phyloP scores from a whole-genome alignment of 2,888 invertebrate genomes.

The Ecdyonurus torrentis region DNA sequence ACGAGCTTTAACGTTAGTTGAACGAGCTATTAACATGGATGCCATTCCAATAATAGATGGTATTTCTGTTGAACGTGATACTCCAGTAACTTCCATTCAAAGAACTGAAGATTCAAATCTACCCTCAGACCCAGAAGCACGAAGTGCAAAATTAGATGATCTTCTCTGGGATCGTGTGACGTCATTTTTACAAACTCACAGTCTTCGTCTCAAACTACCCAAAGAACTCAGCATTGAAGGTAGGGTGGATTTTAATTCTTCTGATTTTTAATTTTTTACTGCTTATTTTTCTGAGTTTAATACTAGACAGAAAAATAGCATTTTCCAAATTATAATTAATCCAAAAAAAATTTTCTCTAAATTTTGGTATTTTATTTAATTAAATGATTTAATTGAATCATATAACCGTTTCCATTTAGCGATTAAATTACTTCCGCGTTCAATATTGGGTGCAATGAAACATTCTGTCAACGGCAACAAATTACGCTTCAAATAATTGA shows the following conservation, averaged over 20 bases:
- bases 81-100: neutral
- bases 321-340: too few relatives aligned
- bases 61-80: conserved; percentile 33
- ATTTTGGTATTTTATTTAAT: too few relatives aligned
- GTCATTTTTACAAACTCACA: conserved; percentile 18
- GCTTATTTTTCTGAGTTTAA: too few relatives aligned
- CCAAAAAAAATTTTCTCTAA: too few relatives aligned
- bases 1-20: conserved; percentile 44
- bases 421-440: too few relatives aligned
- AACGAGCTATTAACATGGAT: conserved; percentile 44
- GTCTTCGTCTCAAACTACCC: conserved; percentile 14
- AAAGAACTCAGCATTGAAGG: neutral
- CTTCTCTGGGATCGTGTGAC: conserved; percentile 18
- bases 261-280: neutral
- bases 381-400: too few relatives aligned
- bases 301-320: neutral
- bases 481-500: too few relatives aligned
- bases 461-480: too few relatives aligned
- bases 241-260: neutral
- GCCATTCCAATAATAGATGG: conserved; percentile 44
- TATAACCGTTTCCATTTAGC: too few relatives aligned
- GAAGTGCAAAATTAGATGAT: conserved; percentile 17
- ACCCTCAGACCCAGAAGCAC: conserved; percentile 15
- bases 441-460: too few relatives aligned
- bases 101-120: conserved; percentile 14